Percentiles rank a stretch among this genome's conserved stretches.
Conservation (phyloP, 2,797 vertebrate species). For the Ctenochaetus hawaiiensis region DNA sequence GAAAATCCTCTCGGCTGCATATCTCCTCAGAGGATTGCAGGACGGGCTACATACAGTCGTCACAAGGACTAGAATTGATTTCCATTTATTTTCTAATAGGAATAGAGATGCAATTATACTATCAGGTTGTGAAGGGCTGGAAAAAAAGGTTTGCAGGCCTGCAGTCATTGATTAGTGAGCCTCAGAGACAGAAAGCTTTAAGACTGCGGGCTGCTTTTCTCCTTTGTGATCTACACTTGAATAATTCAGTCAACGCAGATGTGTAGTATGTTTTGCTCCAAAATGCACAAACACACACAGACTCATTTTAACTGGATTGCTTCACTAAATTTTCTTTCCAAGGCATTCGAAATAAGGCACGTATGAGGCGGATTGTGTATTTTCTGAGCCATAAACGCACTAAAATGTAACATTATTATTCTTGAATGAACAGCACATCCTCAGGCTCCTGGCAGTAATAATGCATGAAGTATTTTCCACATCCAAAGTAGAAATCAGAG, state of each 20-base stretch:
- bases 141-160: slow-evolving; percentile 26
- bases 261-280: slow-evolving; percentile 5
- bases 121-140: slow-evolving; percentile 29
- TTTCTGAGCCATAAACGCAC: background rate
- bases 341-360: background rate
- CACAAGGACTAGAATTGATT: slow-evolving; percentile 61
- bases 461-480: slow-evolving; percentile 27
- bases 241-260: slow-evolving; percentile 21
- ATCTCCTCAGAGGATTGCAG: slow-evolving; percentile 27
- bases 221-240: slow-evolving; percentile 13
- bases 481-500: slow-evolving; percentile 23
- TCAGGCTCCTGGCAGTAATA: slow-evolving; percentile 12
- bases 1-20: slow-evolving; percentile 21
- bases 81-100: slow-evolving; percentile 56
- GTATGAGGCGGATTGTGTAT: background rate
- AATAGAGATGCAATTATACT: slow-evolving; percentile 63
- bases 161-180: slow-evolving; percentile 39
- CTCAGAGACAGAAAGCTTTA: slow-evolving; percentile 15
- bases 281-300: background rate
- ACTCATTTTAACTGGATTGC: background rate
- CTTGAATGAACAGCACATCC: slow-evolving; percentile 4
- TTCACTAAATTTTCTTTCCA: background rate
- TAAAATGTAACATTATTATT: slow-evolving; percentile 17
- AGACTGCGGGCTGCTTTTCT: slow-evolving; percentile 7
- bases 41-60: slow-evolving; percentile 19